Conservation (phyloP, 2,888 invertebrate genomes). For the Morinoia aosen region DNA sequence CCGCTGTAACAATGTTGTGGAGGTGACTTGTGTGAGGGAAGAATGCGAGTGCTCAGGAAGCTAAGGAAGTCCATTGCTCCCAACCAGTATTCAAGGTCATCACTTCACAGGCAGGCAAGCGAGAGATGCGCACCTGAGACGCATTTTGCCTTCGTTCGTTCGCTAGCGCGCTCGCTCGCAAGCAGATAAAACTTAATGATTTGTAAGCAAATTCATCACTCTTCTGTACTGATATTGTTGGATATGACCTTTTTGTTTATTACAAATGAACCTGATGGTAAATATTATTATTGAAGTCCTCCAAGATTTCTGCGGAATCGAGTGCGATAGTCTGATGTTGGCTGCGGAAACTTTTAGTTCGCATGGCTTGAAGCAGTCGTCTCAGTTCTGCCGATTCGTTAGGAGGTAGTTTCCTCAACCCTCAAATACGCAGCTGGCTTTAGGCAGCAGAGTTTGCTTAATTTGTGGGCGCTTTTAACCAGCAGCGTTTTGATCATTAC, state of each 20-base stretch:
- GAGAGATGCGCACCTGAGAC: constrained; percentile 44
- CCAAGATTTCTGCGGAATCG: no score
- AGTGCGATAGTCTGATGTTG: no score
- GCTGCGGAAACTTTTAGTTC: background rate
- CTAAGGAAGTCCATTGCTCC: constrained; percentile 53
- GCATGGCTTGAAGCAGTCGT: background rate
- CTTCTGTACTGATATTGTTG: background rate
- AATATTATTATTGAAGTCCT: background rate
- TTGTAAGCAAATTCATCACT: background rate
- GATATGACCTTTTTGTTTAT: background rate
- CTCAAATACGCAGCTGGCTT: background rate
- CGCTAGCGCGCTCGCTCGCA: background rate
- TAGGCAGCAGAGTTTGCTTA: background rate
- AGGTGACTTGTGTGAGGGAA: constrained; percentile 48
- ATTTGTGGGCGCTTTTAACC: background rate
- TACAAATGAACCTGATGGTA: background rate
- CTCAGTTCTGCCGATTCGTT: background rate
- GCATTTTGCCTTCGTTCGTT: constrained; percentile 20
- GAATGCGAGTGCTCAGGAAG: constrained; percentile 53
- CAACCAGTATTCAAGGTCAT: constrained; percentile 52
- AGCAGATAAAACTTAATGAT: background rate
- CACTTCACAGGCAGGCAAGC: constrained; percentile 38
- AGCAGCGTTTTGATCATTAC: background rate
- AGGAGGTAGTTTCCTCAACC: background rate
- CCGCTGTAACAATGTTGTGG: constrained; percentile 11